Base-by-base conservation (phyloP, 1,140 invertebrate genomes). In the Fopius arisanus region DNA sequence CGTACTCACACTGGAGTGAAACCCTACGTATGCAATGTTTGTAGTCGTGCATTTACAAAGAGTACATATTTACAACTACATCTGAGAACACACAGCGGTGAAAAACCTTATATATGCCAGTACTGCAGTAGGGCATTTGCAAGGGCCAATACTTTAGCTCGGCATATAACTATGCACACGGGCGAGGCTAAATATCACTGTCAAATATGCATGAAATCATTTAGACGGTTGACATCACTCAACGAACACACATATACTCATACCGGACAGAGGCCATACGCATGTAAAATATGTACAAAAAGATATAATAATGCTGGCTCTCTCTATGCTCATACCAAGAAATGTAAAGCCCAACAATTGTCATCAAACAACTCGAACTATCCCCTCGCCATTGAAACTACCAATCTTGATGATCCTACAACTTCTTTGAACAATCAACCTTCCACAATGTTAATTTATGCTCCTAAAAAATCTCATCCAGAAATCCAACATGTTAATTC, bases 91-190 rank as follows among this genome's bases (percentile, higher is more conserved):
- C 83, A 87, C 23, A 87, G 83, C 9, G 84, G 86, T 10, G 84
- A 84, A 68, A 87, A 86, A 69, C 82, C 86, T n/a, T 90, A 87
- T 33, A 86, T 93, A 51, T 96, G 95, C 81, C 87, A 89, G 23
- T 92, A 94, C 19, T 96, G 95, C 80, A 92, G 92, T 4, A 93
- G 89, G 51, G 83, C 86, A 0, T 91, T 91, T 72, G 88, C 89
- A 0, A 90, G 92, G 68, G 92, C 93, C 84, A 92, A 94, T 2
- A 95, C 95, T 1, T 82, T 96, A n/a, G 94, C 93, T 16, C 94
- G 96, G 87, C 96, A 95, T 78, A 88, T 94, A 54, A 89, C 94
- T n/a, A 94, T 93, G 67, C 94, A 95, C 81, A 92, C 82, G 78
- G 85, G 85, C 1, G 84, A 86, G 70, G 84, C 85, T 0, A 86